A percentile compares a stretch with the other conserved stretches of the same genome.
These are phyloP conservation scores for Narcine bancroftii DNA, from an alignment of 2,113 vertebrate genomes.

Conservation along the genomic window DNA sequence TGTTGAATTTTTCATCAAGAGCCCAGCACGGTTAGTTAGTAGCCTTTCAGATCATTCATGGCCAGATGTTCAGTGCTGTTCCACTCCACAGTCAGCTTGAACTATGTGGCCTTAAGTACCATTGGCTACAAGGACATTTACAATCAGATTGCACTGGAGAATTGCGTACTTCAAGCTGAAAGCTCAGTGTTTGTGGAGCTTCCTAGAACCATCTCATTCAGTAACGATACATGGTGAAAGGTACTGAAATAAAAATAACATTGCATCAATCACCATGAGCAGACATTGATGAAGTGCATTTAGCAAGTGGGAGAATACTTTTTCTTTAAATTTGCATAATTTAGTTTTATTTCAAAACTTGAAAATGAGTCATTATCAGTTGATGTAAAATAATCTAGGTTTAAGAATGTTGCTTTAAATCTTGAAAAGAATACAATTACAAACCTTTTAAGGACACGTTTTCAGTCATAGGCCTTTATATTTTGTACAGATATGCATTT, in stretches of 20 bases:
- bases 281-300: conserved; percentile 59
- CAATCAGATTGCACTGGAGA: conserved; percentile 78
- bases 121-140: conserved; percentile 88
- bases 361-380: conserved; percentile 41
- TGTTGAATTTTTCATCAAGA: conserved; percentile 97
- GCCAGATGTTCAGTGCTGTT: conserved; percentile 98
- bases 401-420: background rate
- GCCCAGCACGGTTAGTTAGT: conserved; percentile 76
- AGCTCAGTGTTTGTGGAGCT: conserved; percentile 46
- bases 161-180: conserved; percentile 64
- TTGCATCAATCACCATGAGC: conserved; percentile 68
- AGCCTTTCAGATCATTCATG: conserved; percentile 95
- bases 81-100: conserved; percentile 84
- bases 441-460: background rate
- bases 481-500: no score
- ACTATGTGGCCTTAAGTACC: conserved; percentile 82
- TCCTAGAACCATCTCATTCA: conserved; percentile 61
- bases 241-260: conserved; percentile 56
- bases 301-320: conserved; percentile 45
- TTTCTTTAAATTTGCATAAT: conserved; percentile 38
- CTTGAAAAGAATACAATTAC: background rate
- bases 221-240: conserved; percentile 65
- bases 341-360: conserved; percentile 1
- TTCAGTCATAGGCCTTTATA: no score
- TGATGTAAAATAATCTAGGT: conserved; percentile 17